A percentile compares a stretch with the other conserved stretches of the same genome.
Evolutionary conservation across 2,797 vertebrate species (phyloP).

Genomic region (Cossypha caffra): DNA sequence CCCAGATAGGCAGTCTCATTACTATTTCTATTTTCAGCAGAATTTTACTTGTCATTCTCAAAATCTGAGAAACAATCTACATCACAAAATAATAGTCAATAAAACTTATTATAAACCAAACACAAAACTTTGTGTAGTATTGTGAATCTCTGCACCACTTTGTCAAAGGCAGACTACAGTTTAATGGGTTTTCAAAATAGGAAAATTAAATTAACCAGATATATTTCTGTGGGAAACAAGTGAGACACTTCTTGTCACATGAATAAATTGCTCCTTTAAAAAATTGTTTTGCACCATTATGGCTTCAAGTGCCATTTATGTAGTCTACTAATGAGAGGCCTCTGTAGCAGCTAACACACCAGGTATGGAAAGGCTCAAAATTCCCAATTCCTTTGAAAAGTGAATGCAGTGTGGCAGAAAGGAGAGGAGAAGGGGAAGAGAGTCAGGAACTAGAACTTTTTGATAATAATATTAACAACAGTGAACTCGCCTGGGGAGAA

Average conservation of each 20-base stretch:
- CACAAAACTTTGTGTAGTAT: not conserved
- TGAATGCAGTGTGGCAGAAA: not conserved
- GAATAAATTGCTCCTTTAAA: conserved; percentile 11
- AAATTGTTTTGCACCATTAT: conserved; percentile 6
- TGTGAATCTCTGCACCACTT: not conserved
- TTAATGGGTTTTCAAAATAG: conserved; percentile 3
- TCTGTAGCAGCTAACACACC: not conserved
- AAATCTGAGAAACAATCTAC: not conserved
- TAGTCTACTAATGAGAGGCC: not conserved
- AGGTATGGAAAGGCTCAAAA: not conserved
- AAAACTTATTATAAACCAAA: not conserved
- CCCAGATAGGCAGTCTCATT: not conserved
- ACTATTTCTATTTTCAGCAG: not conserved
- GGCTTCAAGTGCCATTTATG: conserved; percentile 15
- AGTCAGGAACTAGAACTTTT: not conserved
- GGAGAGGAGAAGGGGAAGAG: not conserved
- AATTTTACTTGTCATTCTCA: not conserved
- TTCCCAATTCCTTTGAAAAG: not conserved
- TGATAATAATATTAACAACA: not conserved
- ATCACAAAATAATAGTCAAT: not conserved
- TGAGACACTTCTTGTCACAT: not conserved
- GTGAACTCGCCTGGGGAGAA: not conserved
- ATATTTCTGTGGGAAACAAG: not conserved
- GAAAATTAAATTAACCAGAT: not conserved
- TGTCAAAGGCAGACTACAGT: not conserved